These are phyloP conservation scores for Hippocampus mohnikei DNA, from an alignment of 2,113 vertebrate genomes.

Conservation along the genomic window DNA sequence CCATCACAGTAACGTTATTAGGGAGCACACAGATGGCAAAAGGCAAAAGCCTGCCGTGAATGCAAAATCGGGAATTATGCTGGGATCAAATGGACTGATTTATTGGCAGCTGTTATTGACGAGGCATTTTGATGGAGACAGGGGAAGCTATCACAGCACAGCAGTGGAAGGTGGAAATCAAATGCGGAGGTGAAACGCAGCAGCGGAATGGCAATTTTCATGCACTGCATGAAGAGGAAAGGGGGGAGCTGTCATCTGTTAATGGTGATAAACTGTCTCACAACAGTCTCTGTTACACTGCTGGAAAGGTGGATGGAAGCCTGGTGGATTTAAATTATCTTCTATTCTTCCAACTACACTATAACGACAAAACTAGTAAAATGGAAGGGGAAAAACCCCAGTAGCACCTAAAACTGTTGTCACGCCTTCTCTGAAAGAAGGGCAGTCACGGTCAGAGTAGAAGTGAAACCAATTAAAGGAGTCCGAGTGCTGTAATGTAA, in stretches of 20 bases:
- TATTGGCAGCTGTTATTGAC: conserved; percentile 3
- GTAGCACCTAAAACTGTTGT: too few species aligned
- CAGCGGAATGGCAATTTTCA: conserved; percentile 18
- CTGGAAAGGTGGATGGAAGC: neutral
- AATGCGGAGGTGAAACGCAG: conserved; percentile 9
- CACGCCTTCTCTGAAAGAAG: too few species aligned
- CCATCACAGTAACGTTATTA: neutral
- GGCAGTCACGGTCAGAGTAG: too few species aligned
- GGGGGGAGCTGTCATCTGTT: neutral
- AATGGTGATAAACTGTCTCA: neutral
- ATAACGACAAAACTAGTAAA: neutral
- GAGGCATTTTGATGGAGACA: conserved; percentile 19
- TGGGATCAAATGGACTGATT: conserved; percentile 30
- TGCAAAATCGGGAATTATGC: conserved; percentile 7
- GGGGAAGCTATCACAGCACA: conserved; percentile 22
- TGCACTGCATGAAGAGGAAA: conserved; percentile 8
- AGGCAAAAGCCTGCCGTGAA: conserved; percentile 6
- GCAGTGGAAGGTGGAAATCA: conserved; percentile 13
- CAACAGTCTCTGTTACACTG: neutral
- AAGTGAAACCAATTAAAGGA: neutral
- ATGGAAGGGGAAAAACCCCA: neutral
- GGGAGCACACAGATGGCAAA: neutral
- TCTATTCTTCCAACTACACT: neutral
- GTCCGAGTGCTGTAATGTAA: neutral
- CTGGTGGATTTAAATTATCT: neutral